Base-by-base conservation (phyloP, 2,888 invertebrate species). In the Phaonia tiefii region DNA sequence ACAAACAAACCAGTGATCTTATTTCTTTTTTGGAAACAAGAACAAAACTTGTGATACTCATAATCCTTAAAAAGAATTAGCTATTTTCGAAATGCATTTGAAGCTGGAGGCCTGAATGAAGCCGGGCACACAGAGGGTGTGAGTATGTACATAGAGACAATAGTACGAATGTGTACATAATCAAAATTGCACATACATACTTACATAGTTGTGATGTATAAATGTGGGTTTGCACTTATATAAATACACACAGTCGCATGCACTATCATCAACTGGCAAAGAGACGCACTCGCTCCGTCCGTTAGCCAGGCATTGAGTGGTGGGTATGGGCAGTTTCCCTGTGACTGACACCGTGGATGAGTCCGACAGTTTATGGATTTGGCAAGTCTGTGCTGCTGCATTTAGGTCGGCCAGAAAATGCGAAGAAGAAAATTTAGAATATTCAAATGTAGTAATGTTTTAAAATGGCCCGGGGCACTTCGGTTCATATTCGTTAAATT, bases 401-500 rank as follows among this genome's bases (percentile, higher is more conserved):
- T 80, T 73, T 46, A 75, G 63, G 26, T 42, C 2, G 42, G 13
- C 42, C 20, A 63, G 56, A 67, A 54, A 73, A 67, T 71, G 76
- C 69, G 71, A 51, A 75, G 39, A 44, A 46, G n/a, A 79, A 67
- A 37, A 44, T 80, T 76, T 74, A 69, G 67, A 77, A 77, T 82
- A 82, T 79, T 80, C 82, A 82, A 79, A 82, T 82, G 67, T 44
- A 79, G 74, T 77, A 85, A 87, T 86, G 88, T 86, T 86, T 86
- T 83, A 51, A 83, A 86, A 85, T 67, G 70, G 84, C 88, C 87
- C 66, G 76, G 66, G 86, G 88, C 85, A 70, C 75, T 84, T 86
- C 86, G 80, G 87, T 86, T 87, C 86, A 86, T 87, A 87, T 88
- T 87, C 86, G 87, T 88, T 88, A 86, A 87, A 86, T 85, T 86